Evolutionary conservation across 2,888 invertebrate genomes (phyloP), one percentile per base, ranked within the genome.

Genomic region (Chrysolina oricalcia): DNA sequence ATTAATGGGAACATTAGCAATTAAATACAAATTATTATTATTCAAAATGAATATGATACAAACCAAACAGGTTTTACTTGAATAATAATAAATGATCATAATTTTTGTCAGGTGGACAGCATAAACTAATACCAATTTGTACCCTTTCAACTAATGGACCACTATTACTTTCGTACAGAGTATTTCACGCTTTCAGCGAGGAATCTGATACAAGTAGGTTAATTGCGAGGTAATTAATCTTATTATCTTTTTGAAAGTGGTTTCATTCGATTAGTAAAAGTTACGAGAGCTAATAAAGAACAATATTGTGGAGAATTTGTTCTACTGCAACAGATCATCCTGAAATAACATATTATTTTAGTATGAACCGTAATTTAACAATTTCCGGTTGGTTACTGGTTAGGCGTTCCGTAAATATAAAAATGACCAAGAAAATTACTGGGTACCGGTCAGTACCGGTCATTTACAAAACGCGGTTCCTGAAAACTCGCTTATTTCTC

Each of bases 201-300:
- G 59, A 59, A 59, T 59, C 27, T 8, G 6, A 17, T 27, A 11
- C 1, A 59, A 59, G n/a, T 23, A 59, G 59, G 59, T 59, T 59
- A 59, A 59, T 59, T 59, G 59, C 35, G n/a, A 27, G 19, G 35
- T 35, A n/a, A 59, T 59, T 23, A 59, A 59, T 59, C 35, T n/a
- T 15, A 59, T 59, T 35, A 27, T 27, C 15, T 27, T 59, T 59
- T 59, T 59, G 59, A 59, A 59, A 59, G 59, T 27, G n/a, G 35
- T 59, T 53, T 35, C n/a, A 59, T 15, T 59, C 17, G 15, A 13
- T 27, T 6, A 59, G 59, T 59, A 59, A 59, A 59, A 27, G 59
- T n/a, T 59, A 59, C 10, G 35, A 35, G 35, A 59, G 19, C 17
- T 23, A 13, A 53, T 59, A 27, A 27, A 6, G 15, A 15, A 59